Base-by-base conservation (phyloP, 2,888 invertebrate genomes). In the Eugnorisma glareosa region DNA sequence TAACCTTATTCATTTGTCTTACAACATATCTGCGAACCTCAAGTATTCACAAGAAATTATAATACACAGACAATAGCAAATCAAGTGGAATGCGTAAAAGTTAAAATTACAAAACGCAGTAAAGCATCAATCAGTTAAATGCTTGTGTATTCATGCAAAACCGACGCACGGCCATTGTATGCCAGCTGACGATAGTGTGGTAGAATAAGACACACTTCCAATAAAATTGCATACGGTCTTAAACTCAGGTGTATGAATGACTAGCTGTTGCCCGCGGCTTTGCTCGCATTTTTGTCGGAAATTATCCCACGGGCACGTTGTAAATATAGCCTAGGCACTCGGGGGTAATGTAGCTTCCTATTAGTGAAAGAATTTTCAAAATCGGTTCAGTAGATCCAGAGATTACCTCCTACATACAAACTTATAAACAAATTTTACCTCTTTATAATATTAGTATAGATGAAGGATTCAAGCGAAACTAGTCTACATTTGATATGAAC, bases 61-160 rank as follows among this genome's bases (percentile, higher is more conserved):
- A 63, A n/a, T 18, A 24, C 10, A 11, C 45, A 69, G 66, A 61
- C 57, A 67, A 54, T n/a, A 43, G n/a, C 64, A 51, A 81, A 67
- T 73, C 31, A 68, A 63, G 2, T 40, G 73, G 78, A 86, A 79
- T 79, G 75, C 37, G 85, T 73, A 75, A 75, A 74, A 75, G 76
- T 84, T 75, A 73, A 64, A 79, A 83, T 76, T 87, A 67, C 79
- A 77, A 76, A 82, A 87, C 48, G 45, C 37, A 77, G 21, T 57
- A 40, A 67, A 37, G 40, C 82, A 77, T 79, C 75, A 80, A 75
- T 80, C 86, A 68, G 54, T 59, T 24, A 73, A 79, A 86, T 74
- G 69, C 81, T 79, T 87, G 86, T 73, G 51, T 81, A 87, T 83
- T 87, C 86, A 87, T 82, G 87, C 87, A 87, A 77, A 87, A 77